A percentile compares a stretch with the other conserved stretches of the same genome.
Evolutionary conservation across 1,140 invertebrate genomes (phyloP).

Genomic region (Muscidifurax raptorellus): DNA sequence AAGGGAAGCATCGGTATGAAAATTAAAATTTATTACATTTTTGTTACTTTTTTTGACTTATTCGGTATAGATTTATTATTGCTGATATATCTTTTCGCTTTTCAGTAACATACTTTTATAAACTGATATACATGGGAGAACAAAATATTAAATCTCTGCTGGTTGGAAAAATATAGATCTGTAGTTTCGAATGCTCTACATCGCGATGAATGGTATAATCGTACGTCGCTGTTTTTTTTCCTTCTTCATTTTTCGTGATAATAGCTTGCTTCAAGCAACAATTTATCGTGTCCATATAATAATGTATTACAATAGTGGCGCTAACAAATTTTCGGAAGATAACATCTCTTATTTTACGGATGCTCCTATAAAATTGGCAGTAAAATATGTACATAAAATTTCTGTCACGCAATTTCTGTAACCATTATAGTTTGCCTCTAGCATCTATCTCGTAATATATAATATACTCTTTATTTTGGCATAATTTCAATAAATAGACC

Average conservation of each 20-base stretch:
- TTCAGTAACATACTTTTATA: background rate
- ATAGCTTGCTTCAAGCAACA: background rate
- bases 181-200: background rate
- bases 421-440: background rate
- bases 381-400: background rate
- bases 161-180: background rate
- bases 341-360: background rate
- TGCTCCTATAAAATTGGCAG: background rate
- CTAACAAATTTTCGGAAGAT: background rate
- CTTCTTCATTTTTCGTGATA: background rate
- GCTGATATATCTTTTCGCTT: background rate
- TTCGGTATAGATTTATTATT: background rate
- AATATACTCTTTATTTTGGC: conserved; percentile 10
- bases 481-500: conserved; percentile 21
- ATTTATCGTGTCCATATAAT: background rate
- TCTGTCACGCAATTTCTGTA: background rate
- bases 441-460: background rate
- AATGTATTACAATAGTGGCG: background rate
- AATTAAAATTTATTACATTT: background rate
- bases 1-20: conserved; percentile 85
- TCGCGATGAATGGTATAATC: too few relatives aligned
- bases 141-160: background rate
- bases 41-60: background rate
- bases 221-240: too few relatives aligned
- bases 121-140: background rate